These are phyloP conservation scores for Cyprinodon variegatus DNA, from an alignment of 2,113 vertebrate genomes.

Conservation along the genomic window DNA sequence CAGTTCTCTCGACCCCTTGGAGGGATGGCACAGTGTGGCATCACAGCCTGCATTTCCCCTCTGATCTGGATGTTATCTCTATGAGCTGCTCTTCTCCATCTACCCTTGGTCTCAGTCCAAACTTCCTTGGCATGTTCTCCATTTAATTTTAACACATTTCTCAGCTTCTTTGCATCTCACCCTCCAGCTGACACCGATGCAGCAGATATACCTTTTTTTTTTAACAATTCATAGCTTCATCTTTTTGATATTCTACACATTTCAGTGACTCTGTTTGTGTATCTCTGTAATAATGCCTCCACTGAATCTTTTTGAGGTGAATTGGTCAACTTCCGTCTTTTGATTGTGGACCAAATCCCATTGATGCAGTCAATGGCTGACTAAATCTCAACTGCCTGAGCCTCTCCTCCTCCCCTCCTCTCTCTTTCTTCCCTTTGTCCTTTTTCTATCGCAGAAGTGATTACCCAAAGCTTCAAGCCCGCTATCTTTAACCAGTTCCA, in stretches of 20 bases:
- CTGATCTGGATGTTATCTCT: conserved; percentile 52
- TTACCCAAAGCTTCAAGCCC: conserved; percentile 1
- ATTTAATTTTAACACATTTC: not conserved
- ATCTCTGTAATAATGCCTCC: not conserved
- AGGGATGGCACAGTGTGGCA: conserved; percentile 31
- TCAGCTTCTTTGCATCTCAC: conserved; percentile 12
- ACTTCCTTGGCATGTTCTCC: conserved; percentile 31
- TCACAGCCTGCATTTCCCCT: conserved; percentile 41
- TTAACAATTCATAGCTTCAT: not conserved
- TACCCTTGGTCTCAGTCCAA: conserved; percentile 22
- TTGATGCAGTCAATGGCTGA: conserved; percentile 48
- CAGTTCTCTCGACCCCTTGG: conserved; percentile 33
- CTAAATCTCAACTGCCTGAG: conserved; percentile 42
- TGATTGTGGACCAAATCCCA: conserved; percentile 35
- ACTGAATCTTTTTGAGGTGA: conserved; percentile 3
- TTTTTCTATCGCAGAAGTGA: conserved; percentile 11
- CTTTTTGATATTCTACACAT: not conserved
- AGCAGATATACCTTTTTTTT: not conserved
- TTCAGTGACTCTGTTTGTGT: not conserved
- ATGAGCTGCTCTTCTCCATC: conserved; percentile 33
- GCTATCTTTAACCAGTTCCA: conserved; percentile 2
- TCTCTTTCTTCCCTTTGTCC: conserved; percentile 29
- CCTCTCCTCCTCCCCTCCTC: conserved; percentile 26
- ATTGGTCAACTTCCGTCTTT: conserved; percentile 21
- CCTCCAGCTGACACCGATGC: not conserved